phyloP scores from a whole-genome alignment of 2,888 invertebrate genomes.

The Nezara viridula region DNA sequence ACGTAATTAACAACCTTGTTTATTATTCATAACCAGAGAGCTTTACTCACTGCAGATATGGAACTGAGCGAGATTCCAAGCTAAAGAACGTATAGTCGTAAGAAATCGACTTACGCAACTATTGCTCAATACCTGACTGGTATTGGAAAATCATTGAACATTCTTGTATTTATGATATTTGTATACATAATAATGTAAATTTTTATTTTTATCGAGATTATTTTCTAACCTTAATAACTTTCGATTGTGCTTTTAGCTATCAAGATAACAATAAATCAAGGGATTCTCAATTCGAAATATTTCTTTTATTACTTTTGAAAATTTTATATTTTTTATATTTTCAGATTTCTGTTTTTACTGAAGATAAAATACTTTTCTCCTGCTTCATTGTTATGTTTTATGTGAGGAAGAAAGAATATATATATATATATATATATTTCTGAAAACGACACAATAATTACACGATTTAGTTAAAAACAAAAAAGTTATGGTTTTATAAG shows the following conservation, averaged over 20 bases:
- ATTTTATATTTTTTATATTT: not conserved
- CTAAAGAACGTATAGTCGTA: not conserved
- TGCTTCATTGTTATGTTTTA: too few species aligned
- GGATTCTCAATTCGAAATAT: not conserved
- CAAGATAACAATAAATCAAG: not conserved
- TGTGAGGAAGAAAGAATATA: too few species aligned
- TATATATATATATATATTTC: too few species aligned
- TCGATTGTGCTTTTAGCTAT: not conserved
- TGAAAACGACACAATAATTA: too few species aligned
- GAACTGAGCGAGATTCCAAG: not conserved
- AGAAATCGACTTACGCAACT: not conserved
- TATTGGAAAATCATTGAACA: not conserved
- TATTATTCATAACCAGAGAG: not conserved
- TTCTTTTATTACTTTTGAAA: not conserved
- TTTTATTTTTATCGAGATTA: not conserved
- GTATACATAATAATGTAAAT: not conserved
- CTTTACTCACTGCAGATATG: not conserved
- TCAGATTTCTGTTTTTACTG: too few species aligned
- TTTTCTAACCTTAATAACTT: not conserved
- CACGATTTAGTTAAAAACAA: too few species aligned
- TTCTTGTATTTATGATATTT: not conserved
- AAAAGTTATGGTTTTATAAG: too few species aligned
- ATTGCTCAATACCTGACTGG: conserved; percentile 23
- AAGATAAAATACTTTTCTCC: too few species aligned
- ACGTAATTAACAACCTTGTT: conserved; percentile 5